These are phyloP conservation scores for Danio tinwini DNA, from an alignment of 2,797 vertebrate genomes.

Conservation along the genomic window DNA sequence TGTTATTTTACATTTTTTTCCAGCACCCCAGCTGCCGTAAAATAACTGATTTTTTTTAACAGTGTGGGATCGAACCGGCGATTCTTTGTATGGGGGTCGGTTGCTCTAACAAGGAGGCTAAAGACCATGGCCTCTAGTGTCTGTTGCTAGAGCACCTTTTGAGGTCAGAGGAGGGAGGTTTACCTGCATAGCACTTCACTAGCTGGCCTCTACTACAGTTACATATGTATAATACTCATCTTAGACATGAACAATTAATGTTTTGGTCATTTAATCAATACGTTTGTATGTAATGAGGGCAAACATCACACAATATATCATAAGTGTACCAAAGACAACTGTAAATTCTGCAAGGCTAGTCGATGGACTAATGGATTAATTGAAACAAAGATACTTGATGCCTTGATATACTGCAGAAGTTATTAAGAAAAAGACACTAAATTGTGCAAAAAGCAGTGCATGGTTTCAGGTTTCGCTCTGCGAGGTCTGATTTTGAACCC, in stretches of 20 bases:
- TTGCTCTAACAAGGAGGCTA: no score
- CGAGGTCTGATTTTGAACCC: constrained; percentile 62
- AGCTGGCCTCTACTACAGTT: no score
- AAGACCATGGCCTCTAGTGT: no score
- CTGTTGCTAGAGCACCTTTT: no score
- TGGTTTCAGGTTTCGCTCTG: constrained; percentile 64
- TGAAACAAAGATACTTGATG: constrained; percentile 47
- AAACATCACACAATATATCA: constrained; percentile 32
- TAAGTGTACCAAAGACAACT: constrained; percentile 25
- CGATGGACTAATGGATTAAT: constrained; percentile 5
- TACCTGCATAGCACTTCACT: no score
- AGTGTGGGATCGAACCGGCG: no score
- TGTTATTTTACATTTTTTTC: no score
- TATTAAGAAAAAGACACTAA: constrained; percentile 61
- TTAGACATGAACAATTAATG: constrained; percentile 2
- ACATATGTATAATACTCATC: neutral
- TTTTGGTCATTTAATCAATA: constrained; percentile 8
- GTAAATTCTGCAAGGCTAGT: constrained; percentile 34
- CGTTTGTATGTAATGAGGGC: constrained; percentile 1
- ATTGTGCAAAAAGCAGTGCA: constrained; percentile 76
- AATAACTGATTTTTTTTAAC: no score
- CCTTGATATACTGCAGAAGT: constrained; percentile 35
- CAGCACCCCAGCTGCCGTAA: no score
- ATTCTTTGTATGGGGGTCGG: no score
- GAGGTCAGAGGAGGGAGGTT: no score